These are phyloP conservation scores for Tiliqua scincoides DNA, from an alignment of 2,113 vertebrate genomes.

Conservation along the genomic window DNA sequence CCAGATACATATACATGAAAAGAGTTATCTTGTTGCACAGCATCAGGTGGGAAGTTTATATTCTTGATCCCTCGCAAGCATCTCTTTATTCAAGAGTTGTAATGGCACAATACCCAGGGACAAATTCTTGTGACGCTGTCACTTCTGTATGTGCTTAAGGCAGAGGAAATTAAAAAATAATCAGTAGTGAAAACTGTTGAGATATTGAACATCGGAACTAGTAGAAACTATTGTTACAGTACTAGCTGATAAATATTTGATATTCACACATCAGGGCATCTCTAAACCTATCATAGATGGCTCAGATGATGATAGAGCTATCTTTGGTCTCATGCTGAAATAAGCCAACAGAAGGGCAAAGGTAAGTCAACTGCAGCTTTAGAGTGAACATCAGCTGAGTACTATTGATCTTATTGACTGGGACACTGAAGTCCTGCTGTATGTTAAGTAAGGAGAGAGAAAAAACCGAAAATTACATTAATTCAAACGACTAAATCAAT, in stretches of 20 bases:
- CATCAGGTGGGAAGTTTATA: not conserved
- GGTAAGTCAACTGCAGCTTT: not conserved
- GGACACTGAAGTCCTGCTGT: slow-evolving; percentile 63
- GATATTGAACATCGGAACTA: not conserved
- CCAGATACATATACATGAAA: too few relatives aligned
- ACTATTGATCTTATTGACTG: slow-evolving; percentile 74
- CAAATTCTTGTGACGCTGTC: not conserved
- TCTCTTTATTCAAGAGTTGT: not conserved
- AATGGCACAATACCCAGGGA: not conserved
- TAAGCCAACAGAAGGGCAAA: slow-evolving; percentile 23
- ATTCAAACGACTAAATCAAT: slow-evolving; percentile 78
- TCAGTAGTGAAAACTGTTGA: not conserved
- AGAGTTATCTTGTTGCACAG: too few relatives aligned
- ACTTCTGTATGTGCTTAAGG: not conserved
- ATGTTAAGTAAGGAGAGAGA: slow-evolving; percentile 61
- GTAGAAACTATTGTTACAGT: not conserved
- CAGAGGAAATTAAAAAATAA: not conserved
- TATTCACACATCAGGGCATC: not conserved
- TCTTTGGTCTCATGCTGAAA: slow-evolving; percentile 24
- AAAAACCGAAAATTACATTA: slow-evolving; percentile 73
- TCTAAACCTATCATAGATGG: slow-evolving; percentile 4
- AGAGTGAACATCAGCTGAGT: slow-evolving; percentile 33
- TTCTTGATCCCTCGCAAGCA: not conserved
- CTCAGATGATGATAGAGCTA: slow-evolving; percentile 19
- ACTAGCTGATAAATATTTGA: slow-evolving; percentile 7